A percentile compares a stretch with the other conserved stretches of the same genome.
These are phyloP conservation scores for Xiphophorus maculatus DNA, from an alignment of 2,113 vertebrate species.

Conservation along the genomic window DNA sequence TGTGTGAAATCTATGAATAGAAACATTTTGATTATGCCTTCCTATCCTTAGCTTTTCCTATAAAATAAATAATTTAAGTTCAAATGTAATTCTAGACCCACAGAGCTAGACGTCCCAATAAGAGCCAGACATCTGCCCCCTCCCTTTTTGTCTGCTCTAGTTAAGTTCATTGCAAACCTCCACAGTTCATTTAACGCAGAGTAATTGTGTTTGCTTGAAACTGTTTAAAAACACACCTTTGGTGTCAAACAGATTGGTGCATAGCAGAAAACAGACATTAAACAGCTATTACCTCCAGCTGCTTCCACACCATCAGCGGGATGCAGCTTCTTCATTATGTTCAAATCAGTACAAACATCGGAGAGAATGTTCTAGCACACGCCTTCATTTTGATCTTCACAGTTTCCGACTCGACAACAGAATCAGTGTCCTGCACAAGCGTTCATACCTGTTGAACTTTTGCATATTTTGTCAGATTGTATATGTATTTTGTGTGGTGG, in stretches of 20 bases:
- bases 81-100: not conserved
- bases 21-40: not conserved
- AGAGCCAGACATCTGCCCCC: conserved; percentile 14
- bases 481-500: not conserved
- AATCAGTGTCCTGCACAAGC: not conserved
- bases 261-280: conserved; percentile 55
- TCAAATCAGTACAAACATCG: conserved; percentile 18
- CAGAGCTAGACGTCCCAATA: not conserved
- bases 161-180: conserved; percentile 43
- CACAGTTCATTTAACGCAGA: conserved; percentile 65
- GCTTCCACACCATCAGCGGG: conserved; percentile 31
- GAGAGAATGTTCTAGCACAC: not conserved
- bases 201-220: conserved; percentile 53
- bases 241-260: conserved; percentile 51
- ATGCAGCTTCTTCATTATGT: conserved; percentile 39
- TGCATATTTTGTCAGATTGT: not conserved
- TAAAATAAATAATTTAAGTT: not conserved
- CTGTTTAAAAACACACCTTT: conserved; percentile 56
- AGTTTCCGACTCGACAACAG: not conserved
- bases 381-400: not conserved
- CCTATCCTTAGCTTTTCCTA: not conserved
- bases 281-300: conserved; percentile 55
- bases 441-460: not conserved
- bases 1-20: not conserved
- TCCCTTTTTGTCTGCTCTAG: conserved; percentile 33